phyloP scores from a whole-genome alignment of 2,888 invertebrate species.

The Andrena bicolor region DNA sequence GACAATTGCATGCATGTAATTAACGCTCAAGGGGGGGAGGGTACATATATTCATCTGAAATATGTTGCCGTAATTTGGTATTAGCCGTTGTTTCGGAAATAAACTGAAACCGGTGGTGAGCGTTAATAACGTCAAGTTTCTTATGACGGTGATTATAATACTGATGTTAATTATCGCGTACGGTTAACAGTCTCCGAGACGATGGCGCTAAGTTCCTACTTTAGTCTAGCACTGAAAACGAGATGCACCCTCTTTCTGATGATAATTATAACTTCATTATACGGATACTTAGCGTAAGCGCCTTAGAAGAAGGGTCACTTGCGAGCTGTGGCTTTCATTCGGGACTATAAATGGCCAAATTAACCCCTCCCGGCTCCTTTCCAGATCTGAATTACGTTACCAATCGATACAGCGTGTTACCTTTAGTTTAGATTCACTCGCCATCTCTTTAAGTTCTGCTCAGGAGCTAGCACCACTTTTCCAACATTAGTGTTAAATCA shows the following conservation, averaged over 20 bases:
- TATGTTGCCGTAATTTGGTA: conserved; percentile 20
- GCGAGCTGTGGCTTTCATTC: not conserved
- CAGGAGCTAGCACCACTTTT: too few relatives aligned
- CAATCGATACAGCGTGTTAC: too few relatives aligned
- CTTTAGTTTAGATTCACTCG: too few relatives aligned
- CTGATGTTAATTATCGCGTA: not conserved
- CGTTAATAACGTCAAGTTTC: conserved; percentile 24
- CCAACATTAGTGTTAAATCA: not conserved
- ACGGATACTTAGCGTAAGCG: conserved; percentile 5
- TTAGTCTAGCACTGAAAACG: not conserved
- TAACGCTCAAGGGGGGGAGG: conserved; percentile 5
- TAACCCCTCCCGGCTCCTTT: not conserved
- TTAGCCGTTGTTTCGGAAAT: not conserved
- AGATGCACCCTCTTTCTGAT: not conserved
- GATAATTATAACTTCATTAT: not conserved
- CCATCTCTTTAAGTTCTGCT: too few relatives aligned
- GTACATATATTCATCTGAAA: conserved; percentile 8
- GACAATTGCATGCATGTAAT: conserved; percentile 29
- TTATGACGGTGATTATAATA: conserved; percentile 2
- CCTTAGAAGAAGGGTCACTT: not conserved
- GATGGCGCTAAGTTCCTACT: not conserved
- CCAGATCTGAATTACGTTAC: too few relatives aligned
- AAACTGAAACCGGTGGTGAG: conserved; percentile 10
- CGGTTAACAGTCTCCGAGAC: conserved; percentile 1
- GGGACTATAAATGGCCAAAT: not conserved